These are phyloP conservation scores for Harpalus rufipes DNA, from an alignment of 2,888 invertebrate species.

Conservation along the genomic window DNA sequence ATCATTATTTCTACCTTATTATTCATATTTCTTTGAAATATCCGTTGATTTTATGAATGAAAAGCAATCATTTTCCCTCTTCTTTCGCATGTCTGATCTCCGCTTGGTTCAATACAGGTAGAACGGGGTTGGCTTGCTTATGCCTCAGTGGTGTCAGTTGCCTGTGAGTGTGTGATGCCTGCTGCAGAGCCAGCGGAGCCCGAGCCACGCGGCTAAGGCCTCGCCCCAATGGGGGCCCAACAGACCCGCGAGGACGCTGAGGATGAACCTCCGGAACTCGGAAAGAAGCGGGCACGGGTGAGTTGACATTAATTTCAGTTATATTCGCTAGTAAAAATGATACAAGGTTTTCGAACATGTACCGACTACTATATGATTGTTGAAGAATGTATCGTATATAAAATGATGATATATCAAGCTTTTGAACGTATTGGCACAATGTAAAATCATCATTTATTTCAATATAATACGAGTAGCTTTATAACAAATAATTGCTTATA, in stretches of 20 bases:
- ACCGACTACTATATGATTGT: background rate
- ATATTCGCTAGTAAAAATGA: background rate
- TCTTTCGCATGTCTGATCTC: background rate
- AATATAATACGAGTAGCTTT: too few species aligned
- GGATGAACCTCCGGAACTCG: slow-evolving; percentile 74
- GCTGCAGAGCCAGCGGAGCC: slow-evolving; percentile 23
- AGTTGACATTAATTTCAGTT: background rate
- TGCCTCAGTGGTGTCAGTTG: slow-evolving; percentile 25
- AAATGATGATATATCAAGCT: too few species aligned
- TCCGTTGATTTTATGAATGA: background rate
- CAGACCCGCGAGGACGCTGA: slow-evolving; percentile 79
- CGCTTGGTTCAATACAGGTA: slow-evolving; percentile 63
- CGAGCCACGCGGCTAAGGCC: slow-evolving; percentile 47
- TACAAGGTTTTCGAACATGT: background rate
- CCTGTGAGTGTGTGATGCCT: background rate
- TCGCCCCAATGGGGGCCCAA: slow-evolving; percentile 78
- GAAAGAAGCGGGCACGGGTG: slow-evolving; percentile 57
- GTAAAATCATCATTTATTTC: too few species aligned
- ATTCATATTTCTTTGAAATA: background rate
- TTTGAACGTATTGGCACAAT: too few species aligned
- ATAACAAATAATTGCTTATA: too few species aligned
- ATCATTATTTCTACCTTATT: too few species aligned
- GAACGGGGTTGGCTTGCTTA: slow-evolving; percentile 41
- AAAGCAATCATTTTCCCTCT: background rate
- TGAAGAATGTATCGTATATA: too few species aligned